Conservation (phyloP, 2,113 vertebrate genomes). For the Epinephelus cyanopodus region DNA sequence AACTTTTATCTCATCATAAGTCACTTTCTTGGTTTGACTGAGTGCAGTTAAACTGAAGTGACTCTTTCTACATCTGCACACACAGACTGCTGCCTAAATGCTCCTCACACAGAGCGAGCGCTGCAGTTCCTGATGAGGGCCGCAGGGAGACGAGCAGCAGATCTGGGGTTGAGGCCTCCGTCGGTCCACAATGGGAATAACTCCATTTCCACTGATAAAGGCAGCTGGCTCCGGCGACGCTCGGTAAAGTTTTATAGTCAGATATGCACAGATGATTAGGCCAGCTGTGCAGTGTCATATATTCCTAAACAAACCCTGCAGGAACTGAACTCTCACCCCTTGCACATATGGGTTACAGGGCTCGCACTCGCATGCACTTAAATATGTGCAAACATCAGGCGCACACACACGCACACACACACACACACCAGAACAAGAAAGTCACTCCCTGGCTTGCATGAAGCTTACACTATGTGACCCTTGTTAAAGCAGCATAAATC, state of each 20-base stretch:
- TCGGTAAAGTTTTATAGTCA: slow-evolving; percentile 92
- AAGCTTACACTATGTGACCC: slow-evolving; percentile 50
- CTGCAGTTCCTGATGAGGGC: slow-evolving; percentile 66
- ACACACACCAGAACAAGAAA: slow-evolving; percentile 46
- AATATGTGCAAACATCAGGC: slow-evolving; percentile 73
- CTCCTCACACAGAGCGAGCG: slow-evolving; percentile 31
- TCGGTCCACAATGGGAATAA: slow-evolving; percentile 72
- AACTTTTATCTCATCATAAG: too few relatives aligned
- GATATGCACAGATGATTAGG: slow-evolving; percentile 88
- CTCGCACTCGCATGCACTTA: slow-evolving; percentile 67
- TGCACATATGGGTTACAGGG: slow-evolving; percentile 78
- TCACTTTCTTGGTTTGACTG: not conserved
- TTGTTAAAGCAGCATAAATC: slow-evolving; percentile 53
- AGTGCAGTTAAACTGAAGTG: slow-evolving; percentile 20
- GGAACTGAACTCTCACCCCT: slow-evolving; percentile 81
- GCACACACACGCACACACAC: slow-evolving; percentile 16
- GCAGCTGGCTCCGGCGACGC: slow-evolving; percentile 88
- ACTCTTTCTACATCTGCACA: slow-evolving; percentile 29
- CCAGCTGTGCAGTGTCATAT: slow-evolving; percentile 89
- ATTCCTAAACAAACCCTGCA: slow-evolving; percentile 84
- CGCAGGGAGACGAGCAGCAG: slow-evolving; percentile 60
- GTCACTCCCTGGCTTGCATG: slow-evolving; percentile 35
- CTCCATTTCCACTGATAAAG: slow-evolving; percentile 83
- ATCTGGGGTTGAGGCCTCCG: slow-evolving; percentile 48
- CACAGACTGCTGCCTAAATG: slow-evolving; percentile 35